Percentiles rank a stretch among this genome's conserved stretches.
Evolutionary conservation across 2,888 invertebrate species (phyloP).

Genomic region (Sycophila texana): DNA sequence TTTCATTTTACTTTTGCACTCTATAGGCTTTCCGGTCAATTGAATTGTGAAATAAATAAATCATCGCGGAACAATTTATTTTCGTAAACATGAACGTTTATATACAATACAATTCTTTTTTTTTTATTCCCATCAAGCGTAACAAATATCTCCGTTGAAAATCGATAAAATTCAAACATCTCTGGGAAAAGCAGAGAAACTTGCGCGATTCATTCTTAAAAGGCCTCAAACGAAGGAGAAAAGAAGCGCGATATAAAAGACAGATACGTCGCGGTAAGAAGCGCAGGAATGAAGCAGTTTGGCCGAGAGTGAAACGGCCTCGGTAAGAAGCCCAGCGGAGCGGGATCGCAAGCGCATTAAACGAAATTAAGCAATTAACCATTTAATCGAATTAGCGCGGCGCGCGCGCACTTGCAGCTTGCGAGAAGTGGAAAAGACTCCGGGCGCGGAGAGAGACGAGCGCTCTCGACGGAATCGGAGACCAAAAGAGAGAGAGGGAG

Average conservation of each 20-base stretch:
- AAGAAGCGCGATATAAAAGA: not conserved
- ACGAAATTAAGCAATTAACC: constrained; percentile 73
- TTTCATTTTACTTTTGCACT: too few species aligned
- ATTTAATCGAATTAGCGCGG: constrained; percentile 72
- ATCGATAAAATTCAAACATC: not conserved
- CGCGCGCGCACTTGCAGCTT: constrained; percentile 58
- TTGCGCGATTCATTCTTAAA: too few species aligned
- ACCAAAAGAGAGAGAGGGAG: constrained; percentile 15
- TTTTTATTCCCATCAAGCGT: not conserved
- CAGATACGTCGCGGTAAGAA: too few species aligned
- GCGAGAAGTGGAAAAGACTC: constrained; percentile 55
- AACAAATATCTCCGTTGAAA: constrained; percentile 30
- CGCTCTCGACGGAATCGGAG: constrained; percentile 42
- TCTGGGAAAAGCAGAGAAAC: not conserved
- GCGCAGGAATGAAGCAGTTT: constrained; percentile 12
- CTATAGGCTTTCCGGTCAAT: too few species aligned
- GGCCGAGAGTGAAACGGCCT: constrained; percentile 24
- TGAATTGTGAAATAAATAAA: not conserved
- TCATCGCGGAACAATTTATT: not conserved
- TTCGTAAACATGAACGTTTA: not conserved
- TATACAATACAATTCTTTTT: too few species aligned
- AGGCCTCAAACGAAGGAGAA: not conserved
- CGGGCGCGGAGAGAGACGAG: constrained; percentile 54
- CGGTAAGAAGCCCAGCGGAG: constrained; percentile 57
- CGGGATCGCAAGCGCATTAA: constrained; percentile 68